These are phyloP conservation scores for Tadarida brasiliensis DNA, from an alignment of 2,797 vertebrate genomes.

Conservation along the genomic window DNA sequence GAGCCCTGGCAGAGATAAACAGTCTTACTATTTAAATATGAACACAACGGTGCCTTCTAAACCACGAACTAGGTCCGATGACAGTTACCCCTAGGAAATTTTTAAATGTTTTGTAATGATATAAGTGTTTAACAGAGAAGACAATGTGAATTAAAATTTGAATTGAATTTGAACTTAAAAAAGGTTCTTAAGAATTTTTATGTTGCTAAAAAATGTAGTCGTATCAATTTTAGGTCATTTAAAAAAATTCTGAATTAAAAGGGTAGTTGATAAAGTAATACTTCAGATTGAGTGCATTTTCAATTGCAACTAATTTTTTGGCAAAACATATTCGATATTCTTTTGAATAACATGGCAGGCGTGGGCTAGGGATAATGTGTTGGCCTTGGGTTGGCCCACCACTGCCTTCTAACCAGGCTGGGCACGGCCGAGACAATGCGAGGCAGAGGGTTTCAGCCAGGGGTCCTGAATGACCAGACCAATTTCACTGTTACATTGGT, in stretches of 20 bases:
- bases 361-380: not conserved
- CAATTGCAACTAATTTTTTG: not conserved
- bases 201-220: not conserved
- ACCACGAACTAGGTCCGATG: not conserved
- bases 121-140: not conserved
- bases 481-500: not conserved
- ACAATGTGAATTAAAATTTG: not conserved
- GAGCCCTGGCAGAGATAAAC: not conserved
- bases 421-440: not conserved
- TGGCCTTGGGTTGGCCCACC: not conserved
- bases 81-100: not conserved
- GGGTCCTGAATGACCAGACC: not conserved
- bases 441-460: not conserved
- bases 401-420: not conserved
- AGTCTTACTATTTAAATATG: not conserved
- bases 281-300: not conserved
- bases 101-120: not conserved
- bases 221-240: not conserved
- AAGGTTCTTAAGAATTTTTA: not conserved
- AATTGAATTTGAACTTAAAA: conserved; percentile 16
- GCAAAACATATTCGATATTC: not conserved
- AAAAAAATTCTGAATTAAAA: not conserved
- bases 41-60: not conserved
- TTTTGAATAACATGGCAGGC: not conserved
- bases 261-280: not conserved